Evolutionary conservation across 2,797 vertebrate species (phyloP), one percentile per base, ranked within the genome.

Genomic region (Sebastes diploproa): DNA sequence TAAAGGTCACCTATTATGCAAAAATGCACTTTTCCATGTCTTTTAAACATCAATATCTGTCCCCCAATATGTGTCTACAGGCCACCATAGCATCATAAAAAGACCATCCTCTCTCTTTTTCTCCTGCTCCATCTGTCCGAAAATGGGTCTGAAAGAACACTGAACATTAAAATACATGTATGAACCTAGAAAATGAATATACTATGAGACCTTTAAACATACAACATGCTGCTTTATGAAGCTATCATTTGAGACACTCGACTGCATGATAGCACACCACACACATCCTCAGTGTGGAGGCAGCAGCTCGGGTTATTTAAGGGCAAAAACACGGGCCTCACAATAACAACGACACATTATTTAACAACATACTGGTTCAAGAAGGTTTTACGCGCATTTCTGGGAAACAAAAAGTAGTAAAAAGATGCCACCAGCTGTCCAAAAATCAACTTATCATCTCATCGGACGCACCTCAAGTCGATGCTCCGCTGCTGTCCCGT

Each of bases 401-500:
- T 4, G 8, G 6, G 4, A 3, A 12, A n/a, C 50, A 25, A 0
- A n/a, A 22, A 58, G 18, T 29, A 2, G 34, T 6, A 64, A 60
- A 60, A 46, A 27, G 27, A 54, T 10, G 34, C 20, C 22, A 38
- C 22, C 42, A 70, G 60, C 18, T 2, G 61, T 20, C 46, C 27
- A 12, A 27, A 52, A 83, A 82, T 58, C 75, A 93, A 93, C 91
- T 93, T 87, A 78, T 78, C 14, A 78, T 78, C 14, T 86, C 20
- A 23, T 71, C 64, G 87, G 90, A 89, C 90, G 90, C 85, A 92
- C 91, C 91, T 94, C 85, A 46, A 46, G 87, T 89, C 89, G 89
- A 91, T 82, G 91, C 87, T 92, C 80, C 82, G 87, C 90, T 81
- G 87, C 90, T 89, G 93, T 94, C 92, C 95, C 87, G 95, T 92